Evolutionary conservation across 2,113 vertebrate genomes (phyloP).

Genomic region (Butorides virescens): DNA sequence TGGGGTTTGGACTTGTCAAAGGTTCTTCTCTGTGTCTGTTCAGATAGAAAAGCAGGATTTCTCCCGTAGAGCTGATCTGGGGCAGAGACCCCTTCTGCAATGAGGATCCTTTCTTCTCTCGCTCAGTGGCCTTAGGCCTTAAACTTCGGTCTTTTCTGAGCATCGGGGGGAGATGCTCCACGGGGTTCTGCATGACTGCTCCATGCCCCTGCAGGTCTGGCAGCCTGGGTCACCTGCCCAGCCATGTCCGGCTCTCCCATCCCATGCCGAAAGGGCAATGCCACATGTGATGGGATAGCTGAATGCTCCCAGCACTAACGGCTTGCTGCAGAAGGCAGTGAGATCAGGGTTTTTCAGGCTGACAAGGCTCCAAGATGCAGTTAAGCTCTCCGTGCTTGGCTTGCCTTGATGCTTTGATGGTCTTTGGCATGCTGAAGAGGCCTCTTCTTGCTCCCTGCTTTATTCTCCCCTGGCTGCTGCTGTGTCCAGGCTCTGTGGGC

Average conservation of each 20-base stretch:
- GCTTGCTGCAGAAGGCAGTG: background rate
- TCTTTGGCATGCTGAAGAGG: background rate
- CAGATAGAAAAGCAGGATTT: background rate
- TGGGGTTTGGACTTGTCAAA: background rate
- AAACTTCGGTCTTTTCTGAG: background rate
- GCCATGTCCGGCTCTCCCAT: rapidly evolving
- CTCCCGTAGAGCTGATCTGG: background rate
- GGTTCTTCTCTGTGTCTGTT: background rate
- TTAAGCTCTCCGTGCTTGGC: background rate
- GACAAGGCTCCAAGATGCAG: background rate
- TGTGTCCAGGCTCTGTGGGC: background rate
- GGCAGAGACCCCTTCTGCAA: background rate
- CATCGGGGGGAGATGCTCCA: background rate
- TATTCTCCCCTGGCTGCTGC: background rate
- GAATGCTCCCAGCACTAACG: background rate
- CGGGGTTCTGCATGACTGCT: background rate
- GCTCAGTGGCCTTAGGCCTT: background rate
- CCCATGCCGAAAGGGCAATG: background rate
- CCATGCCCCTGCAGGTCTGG: background rate
- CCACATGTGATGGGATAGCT: background rate
- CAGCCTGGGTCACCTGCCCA: background rate
- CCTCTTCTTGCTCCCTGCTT: background rate
- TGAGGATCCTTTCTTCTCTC: background rate
- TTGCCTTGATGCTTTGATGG: background rate
- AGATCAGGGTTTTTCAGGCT: background rate